A percentile compares a stretch with the other conserved stretches of the same genome.
Evolutionary conservation across 2,113 vertebrate species (phyloP).

Genomic region (Centropristis striata): DNA sequence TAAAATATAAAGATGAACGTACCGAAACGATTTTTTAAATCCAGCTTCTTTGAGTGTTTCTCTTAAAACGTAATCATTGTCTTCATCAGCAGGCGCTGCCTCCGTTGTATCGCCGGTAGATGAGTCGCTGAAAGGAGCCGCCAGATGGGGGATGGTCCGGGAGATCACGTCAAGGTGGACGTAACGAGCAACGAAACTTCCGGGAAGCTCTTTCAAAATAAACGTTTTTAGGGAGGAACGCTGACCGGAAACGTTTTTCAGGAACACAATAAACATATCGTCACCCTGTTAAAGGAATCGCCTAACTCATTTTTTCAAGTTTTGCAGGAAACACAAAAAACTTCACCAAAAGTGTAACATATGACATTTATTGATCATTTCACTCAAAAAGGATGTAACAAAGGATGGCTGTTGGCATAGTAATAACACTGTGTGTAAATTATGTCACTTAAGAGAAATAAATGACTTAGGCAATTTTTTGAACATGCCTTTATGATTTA

Average conservation of each 20-base stretch:
- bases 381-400: too few relatives aligned
- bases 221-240: background rate
- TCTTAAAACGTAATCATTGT: conserved; percentile 48
- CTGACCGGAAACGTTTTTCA: background rate
- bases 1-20: conserved; percentile 5
- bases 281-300: too few relatives aligned
- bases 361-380: too few relatives aligned
- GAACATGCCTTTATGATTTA: too few relatives aligned
- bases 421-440: too few relatives aligned
- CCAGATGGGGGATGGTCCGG: conserved; percentile 74
- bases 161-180: background rate
- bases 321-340: too few relatives aligned
- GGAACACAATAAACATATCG: background rate
- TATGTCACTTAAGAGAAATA: too few relatives aligned
- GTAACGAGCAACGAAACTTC: background rate
- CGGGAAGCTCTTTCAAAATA: conserved; percentile 58
- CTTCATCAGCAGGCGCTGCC: conserved; percentile 18
- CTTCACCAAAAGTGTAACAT: too few relatives aligned
- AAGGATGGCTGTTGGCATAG: too few relatives aligned
- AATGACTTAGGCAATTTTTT: too few relatives aligned
- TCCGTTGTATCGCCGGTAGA: conserved; percentile 38
- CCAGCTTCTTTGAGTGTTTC: conserved; percentile 29
- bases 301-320: too few relatives aligned
- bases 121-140: conserved; percentile 40
- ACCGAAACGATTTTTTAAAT: conserved; percentile 40